Conservation (phyloP, 37 sponge, comb jelly and placozoan genomes). For the Beroe forskalii region DNA sequence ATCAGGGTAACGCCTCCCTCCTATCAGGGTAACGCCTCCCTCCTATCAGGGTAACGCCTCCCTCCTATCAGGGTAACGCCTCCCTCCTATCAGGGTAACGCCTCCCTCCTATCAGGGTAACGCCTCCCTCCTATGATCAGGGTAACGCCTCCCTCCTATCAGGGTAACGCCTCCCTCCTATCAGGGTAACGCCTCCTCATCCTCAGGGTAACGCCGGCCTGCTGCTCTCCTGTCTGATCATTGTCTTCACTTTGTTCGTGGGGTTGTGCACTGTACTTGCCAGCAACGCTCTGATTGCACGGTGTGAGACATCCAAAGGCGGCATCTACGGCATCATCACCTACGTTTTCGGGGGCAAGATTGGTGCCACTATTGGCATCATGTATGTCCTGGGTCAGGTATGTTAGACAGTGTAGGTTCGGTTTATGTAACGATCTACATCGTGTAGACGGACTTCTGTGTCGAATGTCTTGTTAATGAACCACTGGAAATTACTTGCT, state of each 20-base stretch:
- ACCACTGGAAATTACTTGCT: too few species aligned
- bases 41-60: too few species aligned
- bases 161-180: too few species aligned
- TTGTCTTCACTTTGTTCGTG: slow-evolving; percentile 65
- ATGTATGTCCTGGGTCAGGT: slow-evolving; percentile 70
- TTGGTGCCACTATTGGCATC: slow-evolving; percentile 65
- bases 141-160: too few species aligned
- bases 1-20: neutral
- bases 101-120: too few species aligned
- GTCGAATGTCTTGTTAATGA: too few species aligned
- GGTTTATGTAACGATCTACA: neutral
- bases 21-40: neutral
- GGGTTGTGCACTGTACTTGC: slow-evolving; percentile 53
- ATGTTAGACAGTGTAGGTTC: too few species aligned
- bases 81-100: too few species aligned
- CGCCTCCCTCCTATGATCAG: too few species aligned
- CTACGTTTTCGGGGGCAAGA: slow-evolving; percentile 66
- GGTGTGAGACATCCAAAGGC: neutral
- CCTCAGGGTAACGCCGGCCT: slow-evolving; percentile 68
- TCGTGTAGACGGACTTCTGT: too few species aligned
- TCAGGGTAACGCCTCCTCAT: too few species aligned
- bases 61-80: too few species aligned
- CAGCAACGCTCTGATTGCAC: slow-evolving; percentile 45
- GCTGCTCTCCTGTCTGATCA: slow-evolving; percentile 65
- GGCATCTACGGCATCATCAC: slow-evolving; percentile 66